Evolutionary conservation across 1,140 invertebrate genomes (phyloP).

Genomic region (Mamestra configurata): DNA sequence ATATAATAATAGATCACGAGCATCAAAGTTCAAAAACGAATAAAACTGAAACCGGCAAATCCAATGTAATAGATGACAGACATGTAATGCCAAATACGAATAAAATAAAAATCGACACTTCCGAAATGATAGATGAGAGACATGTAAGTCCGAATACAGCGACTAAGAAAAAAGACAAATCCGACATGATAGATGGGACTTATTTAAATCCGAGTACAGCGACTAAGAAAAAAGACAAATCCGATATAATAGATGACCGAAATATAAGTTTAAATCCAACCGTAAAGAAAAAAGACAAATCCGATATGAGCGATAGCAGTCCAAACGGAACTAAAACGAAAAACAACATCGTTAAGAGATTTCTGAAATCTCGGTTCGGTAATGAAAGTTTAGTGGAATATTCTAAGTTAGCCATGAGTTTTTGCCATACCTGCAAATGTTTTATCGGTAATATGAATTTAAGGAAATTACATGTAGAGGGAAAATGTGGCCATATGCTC

Average conservation of each 20-base stretch:
- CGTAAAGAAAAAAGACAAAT: not conserved
- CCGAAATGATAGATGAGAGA: constrained; percentile 43
- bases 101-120: constrained; percentile 9
- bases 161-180: not conserved
- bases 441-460: constrained; percentile 57
- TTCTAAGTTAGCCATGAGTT: constrained; percentile 47
- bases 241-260: not conserved
- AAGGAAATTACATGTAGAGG: constrained; percentile 60
- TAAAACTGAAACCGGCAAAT: not conserved
- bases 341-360: not conserved
- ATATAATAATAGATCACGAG: constrained; percentile 40
- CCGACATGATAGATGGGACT: too few relatives aligned
- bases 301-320: too few relatives aligned
- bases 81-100: not conserved
- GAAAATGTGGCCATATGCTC: constrained; percentile 24
- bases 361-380: not conserved
- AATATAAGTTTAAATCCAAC: not conserved
- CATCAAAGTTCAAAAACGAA: not conserved
- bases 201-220: not conserved
- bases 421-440: constrained; percentile 71
- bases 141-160: not conserved
- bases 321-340: not conserved
- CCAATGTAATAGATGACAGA: not conserved
- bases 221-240: not conserved
- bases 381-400: not conserved